Base-by-base conservation (phyloP, 2,888 invertebrate species). In the Limenitis camilla region DNA sequence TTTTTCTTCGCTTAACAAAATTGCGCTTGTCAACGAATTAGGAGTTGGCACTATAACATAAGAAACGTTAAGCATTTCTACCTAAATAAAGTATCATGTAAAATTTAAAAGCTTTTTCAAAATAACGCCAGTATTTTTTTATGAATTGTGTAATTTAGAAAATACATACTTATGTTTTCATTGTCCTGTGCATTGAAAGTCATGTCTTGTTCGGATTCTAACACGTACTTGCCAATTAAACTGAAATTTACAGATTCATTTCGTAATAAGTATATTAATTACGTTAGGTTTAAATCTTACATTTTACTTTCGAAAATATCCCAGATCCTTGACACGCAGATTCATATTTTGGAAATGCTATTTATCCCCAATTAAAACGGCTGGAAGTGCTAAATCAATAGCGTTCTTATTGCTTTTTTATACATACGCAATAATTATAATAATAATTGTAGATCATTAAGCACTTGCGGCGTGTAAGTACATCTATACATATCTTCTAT, bases 221-320 rank as follows among this genome's bases (percentile, higher is more conserved):
- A 71, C 7, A 92, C 88, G 62, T 91, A 87, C 66, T 91, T 91
- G n/a, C 87, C 88, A 49, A 91, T 82, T 50, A 91, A 81, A 57
- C 90, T 90, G 71, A 40, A 79, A 75, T 44, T 44, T 36, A 5
- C 6, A 6, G 8, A 6, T 11, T 19, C 1, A 28, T 6, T 44
- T 9, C 27, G 6, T 36, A 9, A 3, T 19, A 19, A 19, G 19
- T 19, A 19, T 19, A 19, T 3, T 19, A 19, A 19, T 32, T 11
- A n/a, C 4, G 5, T 19, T 32, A 40, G 1, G 5, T 11, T 41
- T 6, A 4, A 41, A 8, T 10, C 8, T 7, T 11, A 35, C 6
- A 2, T n/a, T n/a, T n/a, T n/a, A n/a, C n/a, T n/a, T n/a, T n/a
- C n/a, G 9, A 35, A 35, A 35, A 35, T 6, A 5, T 5, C n/a